A percentile compares a stretch with the other conserved stretches of the same genome.
Evolutionary conservation across 1,140 invertebrate species (phyloP).

Genomic region (Aplysia californica): DNA sequence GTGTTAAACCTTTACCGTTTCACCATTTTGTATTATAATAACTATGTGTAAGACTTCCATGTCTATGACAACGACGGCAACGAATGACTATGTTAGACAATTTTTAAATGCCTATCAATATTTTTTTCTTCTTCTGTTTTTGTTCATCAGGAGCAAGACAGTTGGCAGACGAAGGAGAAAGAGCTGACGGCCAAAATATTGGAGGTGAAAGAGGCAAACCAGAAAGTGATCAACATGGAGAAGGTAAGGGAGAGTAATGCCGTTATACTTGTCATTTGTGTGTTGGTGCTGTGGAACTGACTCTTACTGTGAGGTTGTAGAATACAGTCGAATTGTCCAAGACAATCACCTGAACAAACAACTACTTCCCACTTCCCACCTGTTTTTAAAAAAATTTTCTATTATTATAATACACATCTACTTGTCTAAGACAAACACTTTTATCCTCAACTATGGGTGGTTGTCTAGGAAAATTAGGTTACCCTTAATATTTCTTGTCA

Average conservation of each 20-base stretch:
- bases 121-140: neutral
- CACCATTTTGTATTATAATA: too few relatives aligned
- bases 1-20: too few relatives aligned
- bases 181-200: conserved; percentile 52
- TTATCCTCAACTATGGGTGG: neutral
- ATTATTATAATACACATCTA: neutral
- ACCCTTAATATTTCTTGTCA: neutral
- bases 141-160: conserved; percentile 51
- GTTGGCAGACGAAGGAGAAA: conserved; percentile 52
- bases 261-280: too few relatives aligned
- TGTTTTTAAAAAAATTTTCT: neutral
- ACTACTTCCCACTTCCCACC: neutral
- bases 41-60: too few relatives aligned
- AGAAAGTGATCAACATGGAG: conserved; percentile 54
- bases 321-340: too few relatives aligned
- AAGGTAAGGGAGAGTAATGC: too few relatives aligned
- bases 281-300: too few relatives aligned
- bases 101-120: neutral
- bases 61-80: too few relatives aligned
- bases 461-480: neutral
- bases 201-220: conserved; percentile 52
- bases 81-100: too few relatives aligned
- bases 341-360: neutral
- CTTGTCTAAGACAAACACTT: neutral
- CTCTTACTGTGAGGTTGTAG: too few relatives aligned